Conservation (phyloP, 2,888 invertebrate species). For the Macroteleia sp. region DNA sequence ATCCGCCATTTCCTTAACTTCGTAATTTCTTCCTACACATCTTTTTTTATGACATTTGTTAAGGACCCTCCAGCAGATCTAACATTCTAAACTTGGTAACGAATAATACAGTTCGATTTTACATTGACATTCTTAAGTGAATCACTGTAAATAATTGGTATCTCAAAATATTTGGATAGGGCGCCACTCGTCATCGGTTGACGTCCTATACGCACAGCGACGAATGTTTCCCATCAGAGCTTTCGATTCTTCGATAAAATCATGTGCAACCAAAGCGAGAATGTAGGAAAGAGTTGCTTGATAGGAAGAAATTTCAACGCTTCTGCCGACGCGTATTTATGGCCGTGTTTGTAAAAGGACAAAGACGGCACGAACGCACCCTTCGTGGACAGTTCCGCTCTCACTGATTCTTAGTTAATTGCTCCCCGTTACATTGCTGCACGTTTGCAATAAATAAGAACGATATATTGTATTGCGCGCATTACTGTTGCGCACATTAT, state of each 20-base stretch:
- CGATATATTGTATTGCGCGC: slow-evolving; percentile 66
- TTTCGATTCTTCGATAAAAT: slow-evolving; percentile 42
- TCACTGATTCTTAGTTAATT: slow-evolving; percentile 64
- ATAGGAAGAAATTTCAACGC: slow-evolving; percentile 64
- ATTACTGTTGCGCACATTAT: slow-evolving; percentile 64
- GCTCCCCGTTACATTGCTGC: slow-evolving; percentile 65
- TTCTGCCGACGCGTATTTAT: slow-evolving; percentile 58
- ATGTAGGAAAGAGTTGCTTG: slow-evolving; percentile 31
- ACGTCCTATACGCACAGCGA: slow-evolving; percentile 22
- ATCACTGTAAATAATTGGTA: background rate
- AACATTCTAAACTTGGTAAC: too few relatives aligned
- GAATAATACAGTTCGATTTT: background rate
- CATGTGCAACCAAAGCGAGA: slow-evolving; percentile 23
- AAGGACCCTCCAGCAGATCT: too few relatives aligned
- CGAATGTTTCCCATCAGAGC: slow-evolving; percentile 30
- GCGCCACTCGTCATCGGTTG: slow-evolving; percentile 12
- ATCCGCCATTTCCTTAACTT: too few relatives aligned
- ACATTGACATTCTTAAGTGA: background rate
- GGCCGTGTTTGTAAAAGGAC: slow-evolving; percentile 53
- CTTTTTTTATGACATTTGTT: too few relatives aligned
- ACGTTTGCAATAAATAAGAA: slow-evolving; percentile 66
- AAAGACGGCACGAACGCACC: slow-evolving; percentile 50
- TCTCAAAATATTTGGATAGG: background rate
- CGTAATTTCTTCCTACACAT: too few relatives aligned
- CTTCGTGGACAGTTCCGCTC: slow-evolving; percentile 46